Conservation (phyloP, 2,888 invertebrate species). For the Acrobeloides nanus region DNA sequence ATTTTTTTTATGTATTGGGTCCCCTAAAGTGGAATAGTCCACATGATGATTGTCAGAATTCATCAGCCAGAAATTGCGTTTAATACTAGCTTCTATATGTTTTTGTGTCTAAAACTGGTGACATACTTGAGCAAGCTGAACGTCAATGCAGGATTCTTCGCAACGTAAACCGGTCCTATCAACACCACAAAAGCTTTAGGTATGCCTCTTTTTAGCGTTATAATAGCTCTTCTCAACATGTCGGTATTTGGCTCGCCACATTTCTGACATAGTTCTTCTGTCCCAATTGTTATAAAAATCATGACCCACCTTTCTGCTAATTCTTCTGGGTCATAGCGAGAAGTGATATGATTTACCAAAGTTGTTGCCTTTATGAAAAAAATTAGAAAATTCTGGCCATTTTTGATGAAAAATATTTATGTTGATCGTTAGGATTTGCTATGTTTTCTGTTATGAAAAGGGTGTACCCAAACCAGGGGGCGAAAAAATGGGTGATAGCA, state of each 20-base stretch:
- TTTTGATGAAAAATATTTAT: neutral
- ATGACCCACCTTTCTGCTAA: constrained; percentile 36
- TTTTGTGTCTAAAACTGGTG: neutral
- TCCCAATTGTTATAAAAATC: constrained; percentile 41
- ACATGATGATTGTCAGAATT: neutral
- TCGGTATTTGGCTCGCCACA: constrained; percentile 37
- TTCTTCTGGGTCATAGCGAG: constrained; percentile 10
- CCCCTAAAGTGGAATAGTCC: no score
- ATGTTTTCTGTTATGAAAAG: no score
- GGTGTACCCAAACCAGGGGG: no score
- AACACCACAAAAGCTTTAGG: constrained; percentile 39
- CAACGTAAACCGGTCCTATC: constrained; percentile 49
- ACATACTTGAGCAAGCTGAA: constrained; percentile 41
- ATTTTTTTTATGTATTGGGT: no score
- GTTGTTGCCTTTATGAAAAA: no score
- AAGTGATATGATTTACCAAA: constrained; percentile 27
- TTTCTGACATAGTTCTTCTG: constrained; percentile 40
- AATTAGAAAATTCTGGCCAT: no score
- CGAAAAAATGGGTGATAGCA: no score
- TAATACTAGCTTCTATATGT: neutral
- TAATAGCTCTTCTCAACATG: constrained; percentile 32
- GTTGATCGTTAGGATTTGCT: neutral
- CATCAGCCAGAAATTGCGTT: neutral
- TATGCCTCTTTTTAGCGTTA: constrained; percentile 31
- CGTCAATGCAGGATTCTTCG: constrained; percentile 36